A percentile compares a stretch with the other conserved stretches of the same genome.
Conservation (phyloP, 2,888 invertebrate genomes). For the Tipula unca region DNA sequence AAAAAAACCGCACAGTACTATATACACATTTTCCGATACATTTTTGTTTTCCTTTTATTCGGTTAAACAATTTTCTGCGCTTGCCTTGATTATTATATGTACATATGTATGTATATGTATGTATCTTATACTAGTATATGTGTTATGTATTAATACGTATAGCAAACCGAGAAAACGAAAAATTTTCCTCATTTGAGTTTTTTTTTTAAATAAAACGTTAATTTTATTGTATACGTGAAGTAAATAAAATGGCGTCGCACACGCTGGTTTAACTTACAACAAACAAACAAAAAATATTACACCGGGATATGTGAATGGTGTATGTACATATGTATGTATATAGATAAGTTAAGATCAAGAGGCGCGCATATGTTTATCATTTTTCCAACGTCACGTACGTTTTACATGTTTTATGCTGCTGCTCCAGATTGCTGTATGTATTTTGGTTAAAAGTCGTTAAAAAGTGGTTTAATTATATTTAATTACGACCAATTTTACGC, state of each 20-base stretch:
- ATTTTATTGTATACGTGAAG: background rate
- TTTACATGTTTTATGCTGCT: background rate
- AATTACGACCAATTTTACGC: background rate
- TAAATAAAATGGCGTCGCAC: background rate
- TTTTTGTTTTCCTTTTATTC: background rate
- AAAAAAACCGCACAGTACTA: background rate
- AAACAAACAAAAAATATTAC: background rate
- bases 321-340: background rate
- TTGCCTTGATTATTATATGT: background rate
- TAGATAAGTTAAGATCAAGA: background rate
- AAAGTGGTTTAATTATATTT: conserved; percentile 8
- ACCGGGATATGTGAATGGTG: background rate
- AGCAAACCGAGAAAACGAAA: background rate
- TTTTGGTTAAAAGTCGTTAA: background rate
- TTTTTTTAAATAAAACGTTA: background rate
- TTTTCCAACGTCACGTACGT: background rate
- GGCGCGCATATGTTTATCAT: background rate
- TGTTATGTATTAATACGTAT: too few species aligned
- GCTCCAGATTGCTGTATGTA: background rate
- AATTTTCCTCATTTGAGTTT: background rate
- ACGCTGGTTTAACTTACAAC: background rate
- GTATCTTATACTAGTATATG: too few species aligned
- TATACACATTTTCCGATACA: background rate
- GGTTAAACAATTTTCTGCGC: background rate
- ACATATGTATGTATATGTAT: background rate